Evolutionary conservation across 2,888 invertebrate genomes (phyloP), one percentile per base, ranked within the genome.

Genomic region (Drosophila pegasa): DNA sequence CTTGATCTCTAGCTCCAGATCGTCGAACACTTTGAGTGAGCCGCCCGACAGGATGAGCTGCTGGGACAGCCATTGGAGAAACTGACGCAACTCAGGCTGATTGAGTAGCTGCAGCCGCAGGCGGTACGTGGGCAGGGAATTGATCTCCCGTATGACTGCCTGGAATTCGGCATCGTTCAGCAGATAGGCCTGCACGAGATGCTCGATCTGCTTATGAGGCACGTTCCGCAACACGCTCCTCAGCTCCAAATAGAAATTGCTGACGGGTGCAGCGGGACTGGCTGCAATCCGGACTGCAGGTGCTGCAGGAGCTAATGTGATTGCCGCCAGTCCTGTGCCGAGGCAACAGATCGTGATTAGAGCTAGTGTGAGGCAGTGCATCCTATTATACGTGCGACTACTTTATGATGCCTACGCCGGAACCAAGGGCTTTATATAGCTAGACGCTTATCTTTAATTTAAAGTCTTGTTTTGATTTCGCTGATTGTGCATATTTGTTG

Each of bases 121-220:
- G 7, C 83, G 71, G 51, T 67, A 83, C 29, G 78, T n/a, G 47
- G 60, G 6, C 61, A 87, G 1, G n/a, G 87, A 75, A 35, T 89
- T 89, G 12, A 91, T 74, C 20, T 80, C 80, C 0, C 91, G 76
- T 4, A 91, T 67, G n/a, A 91, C 63, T 0, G 72, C 71, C 58
- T 91, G 92, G 50, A 92, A 91, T 18, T 86, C 77, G 2, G 75
- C 75, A 70, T 91, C 91, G 38, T 88, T 88, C 0, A 91, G 73
- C 10, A 90, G 62, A 61, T 91, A 92, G 8, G 84, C 83, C 20
- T 69, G 72, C 2, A 89, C 58, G 22, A 91, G 61, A 7, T 79
- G 61, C 27, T 77, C 72, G 0, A 91, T 65, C 16, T 81, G 70
- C 10, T 73, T 64, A 0, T 73, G 55, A 0, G 90, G 91, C 18